A percentile compares a stretch with the other conserved stretches of the same genome.
phyloP scores from a whole-genome alignment of 1,140 invertebrate species.

The Trichonephila clavata region DNA sequence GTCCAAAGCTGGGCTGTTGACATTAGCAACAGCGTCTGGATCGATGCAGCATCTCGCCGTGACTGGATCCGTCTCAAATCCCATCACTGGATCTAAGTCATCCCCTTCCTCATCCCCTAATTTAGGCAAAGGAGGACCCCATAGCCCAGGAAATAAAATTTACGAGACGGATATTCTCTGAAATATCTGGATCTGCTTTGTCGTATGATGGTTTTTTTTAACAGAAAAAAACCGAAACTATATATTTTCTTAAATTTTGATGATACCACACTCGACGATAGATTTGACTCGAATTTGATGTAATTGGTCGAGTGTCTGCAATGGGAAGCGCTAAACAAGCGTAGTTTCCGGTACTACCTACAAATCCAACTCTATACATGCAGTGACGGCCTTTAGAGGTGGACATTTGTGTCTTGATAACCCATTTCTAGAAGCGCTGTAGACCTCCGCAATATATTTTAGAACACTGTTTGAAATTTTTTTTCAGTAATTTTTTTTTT shows the following conservation, averaged over 20 bases:
- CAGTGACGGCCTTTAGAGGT: constrained; percentile 14
- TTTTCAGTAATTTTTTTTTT: neutral
- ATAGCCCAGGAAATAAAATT: constrained; percentile 66
- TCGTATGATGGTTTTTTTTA: constrained; percentile 43
- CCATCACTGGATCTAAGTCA: constrained; percentile 56
- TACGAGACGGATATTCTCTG: constrained; percentile 74
- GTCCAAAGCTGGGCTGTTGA: constrained; percentile 86
- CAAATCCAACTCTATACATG: neutral
- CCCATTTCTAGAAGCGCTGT: constrained; percentile 29
- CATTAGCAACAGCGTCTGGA: constrained; percentile 84
- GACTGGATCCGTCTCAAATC: constrained; percentile 77
- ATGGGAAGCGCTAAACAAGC: constrained; percentile 33
- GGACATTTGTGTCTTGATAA: neutral
- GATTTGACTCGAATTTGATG: neutral
- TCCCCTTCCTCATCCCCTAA: constrained; percentile 50
- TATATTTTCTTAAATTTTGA: constrained; percentile 43
- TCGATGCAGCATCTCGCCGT: constrained; percentile 85
- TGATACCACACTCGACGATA: neutral
- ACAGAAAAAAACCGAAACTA: constrained; percentile 14
- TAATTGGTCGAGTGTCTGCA: neutral
- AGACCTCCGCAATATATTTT: constrained; percentile 38
- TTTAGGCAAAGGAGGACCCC: constrained; percentile 59
- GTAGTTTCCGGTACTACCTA: constrained; percentile 26
- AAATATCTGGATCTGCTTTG: constrained; percentile 2
- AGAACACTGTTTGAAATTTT: constrained; percentile 10